Evolutionary conservation across 2,113 vertebrate species (phyloP).

Genomic region (Xenotilapia caudafasciata): DNA sequence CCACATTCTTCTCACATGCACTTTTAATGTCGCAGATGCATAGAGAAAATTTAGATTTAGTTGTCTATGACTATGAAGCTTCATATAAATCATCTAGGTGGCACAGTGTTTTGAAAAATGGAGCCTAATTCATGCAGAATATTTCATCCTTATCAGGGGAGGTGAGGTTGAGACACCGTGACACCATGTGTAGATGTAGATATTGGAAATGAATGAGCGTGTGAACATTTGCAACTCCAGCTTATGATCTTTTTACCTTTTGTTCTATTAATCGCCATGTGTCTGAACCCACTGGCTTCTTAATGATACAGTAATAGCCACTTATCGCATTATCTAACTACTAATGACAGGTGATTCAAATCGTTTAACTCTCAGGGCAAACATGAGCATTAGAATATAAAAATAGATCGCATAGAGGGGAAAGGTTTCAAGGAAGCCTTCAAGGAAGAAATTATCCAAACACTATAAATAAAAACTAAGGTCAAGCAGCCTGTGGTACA

Average conservation of each 20-base stretch:
- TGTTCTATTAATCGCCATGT: not conserved
- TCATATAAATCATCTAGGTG: not conserved
- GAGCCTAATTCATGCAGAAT: not conserved
- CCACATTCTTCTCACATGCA: not conserved
- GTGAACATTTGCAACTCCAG: not conserved
- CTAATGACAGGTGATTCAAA: constrained; percentile 27
- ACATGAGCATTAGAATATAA: not conserved
- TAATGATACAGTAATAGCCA: not conserved
- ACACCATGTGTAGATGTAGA: not conserved
- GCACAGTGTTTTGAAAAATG: not conserved
- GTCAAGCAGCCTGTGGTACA: not conserved
- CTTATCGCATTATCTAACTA: not conserved
- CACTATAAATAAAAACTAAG: not conserved
- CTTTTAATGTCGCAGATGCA: not conserved
- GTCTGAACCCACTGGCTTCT: not conserved
- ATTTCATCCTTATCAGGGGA: not conserved
- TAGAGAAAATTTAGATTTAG: not conserved
- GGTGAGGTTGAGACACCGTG: not conserved
- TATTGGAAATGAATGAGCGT: not conserved
- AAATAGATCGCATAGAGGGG: not conserved
- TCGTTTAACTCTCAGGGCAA: not conserved
- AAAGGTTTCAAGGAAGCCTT: not conserved
- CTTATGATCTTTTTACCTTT: not conserved
- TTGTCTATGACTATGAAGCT: not conserved
- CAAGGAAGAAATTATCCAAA: not conserved